Evolutionary conservation across 2,797 vertebrate species (phyloP).

Genomic region (Diceros bicornis): DNA sequence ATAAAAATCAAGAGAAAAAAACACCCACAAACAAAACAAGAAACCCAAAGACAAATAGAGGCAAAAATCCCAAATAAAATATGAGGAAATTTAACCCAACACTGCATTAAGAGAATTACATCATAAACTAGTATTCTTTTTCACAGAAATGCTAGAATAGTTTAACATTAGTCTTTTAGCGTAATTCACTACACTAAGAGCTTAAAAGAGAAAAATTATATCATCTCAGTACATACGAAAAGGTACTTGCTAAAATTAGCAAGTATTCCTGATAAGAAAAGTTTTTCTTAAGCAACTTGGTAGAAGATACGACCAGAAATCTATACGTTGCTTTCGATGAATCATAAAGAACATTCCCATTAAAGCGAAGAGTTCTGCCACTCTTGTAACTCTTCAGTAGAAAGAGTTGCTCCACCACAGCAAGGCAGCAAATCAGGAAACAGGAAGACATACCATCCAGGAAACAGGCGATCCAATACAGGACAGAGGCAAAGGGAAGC

Average conservation of each 20-base stretch:
- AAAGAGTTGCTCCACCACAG: neutral
- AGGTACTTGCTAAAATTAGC: conserved; percentile 4
- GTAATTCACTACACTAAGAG: conserved; percentile 10
- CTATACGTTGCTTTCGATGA: neutral
- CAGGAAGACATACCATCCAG: neutral
- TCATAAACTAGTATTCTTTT: conserved; percentile 32
- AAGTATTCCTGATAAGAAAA: neutral
- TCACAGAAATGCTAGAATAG: neutral
- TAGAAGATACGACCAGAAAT: neutral
- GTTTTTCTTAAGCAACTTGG: conserved; percentile 9
- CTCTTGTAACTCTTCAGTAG: neutral
- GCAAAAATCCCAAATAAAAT: neutral
- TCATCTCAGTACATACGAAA: neutral
- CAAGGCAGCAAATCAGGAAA: neutral
- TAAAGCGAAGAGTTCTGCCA: neutral
- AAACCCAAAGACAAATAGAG: conserved; percentile 58
- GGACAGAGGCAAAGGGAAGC: neutral
- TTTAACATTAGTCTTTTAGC: conserved; percentile 6
- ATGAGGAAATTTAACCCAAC: neutral
- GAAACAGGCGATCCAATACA: neutral
- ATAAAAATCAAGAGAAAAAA: conserved; percentile 43
- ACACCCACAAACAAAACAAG: conserved; percentile 34
- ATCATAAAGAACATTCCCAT: neutral
- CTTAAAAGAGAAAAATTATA: conserved; percentile 27
- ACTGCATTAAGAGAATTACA: conserved; percentile 14